Evolutionary conservation across 2,113 vertebrate species (phyloP).

Genomic region (Thinocorus orbignyianus): DNA sequence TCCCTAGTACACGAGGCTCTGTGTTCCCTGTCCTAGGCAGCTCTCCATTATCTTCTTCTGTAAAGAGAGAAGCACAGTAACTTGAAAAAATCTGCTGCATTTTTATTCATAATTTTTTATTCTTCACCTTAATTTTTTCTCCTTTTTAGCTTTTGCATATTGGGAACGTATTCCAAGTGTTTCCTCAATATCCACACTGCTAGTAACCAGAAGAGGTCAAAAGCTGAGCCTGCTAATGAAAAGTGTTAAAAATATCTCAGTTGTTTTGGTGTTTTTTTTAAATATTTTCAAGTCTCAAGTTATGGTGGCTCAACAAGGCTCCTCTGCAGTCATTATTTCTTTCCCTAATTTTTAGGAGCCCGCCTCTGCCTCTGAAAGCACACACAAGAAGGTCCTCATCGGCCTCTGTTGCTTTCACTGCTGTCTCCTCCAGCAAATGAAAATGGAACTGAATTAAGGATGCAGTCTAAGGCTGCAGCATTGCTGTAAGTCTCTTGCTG

Average conservation of each 20-base stretch:
- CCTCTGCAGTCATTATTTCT: not conserved
- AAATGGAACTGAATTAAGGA: not conserved
- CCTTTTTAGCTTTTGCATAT: not conserved
- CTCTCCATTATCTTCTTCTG: not conserved
- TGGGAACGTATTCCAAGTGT: not conserved
- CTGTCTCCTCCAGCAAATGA: not conserved
- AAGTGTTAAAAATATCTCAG: not conserved
- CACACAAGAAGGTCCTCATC: not conserved
- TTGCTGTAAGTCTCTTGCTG: not conserved
- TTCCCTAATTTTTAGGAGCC: not conserved
- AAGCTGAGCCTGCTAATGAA: not conserved
- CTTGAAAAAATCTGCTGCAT: not conserved
- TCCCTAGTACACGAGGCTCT: not conserved
- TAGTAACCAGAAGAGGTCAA: not conserved
- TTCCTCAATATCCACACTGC: not conserved
- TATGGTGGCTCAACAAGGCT: not conserved
- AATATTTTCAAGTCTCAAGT: not conserved
- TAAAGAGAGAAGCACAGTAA: slow-evolving; percentile 2
- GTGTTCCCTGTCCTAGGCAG: not conserved
- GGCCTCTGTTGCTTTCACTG: not conserved
- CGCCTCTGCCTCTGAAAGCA: not conserved
- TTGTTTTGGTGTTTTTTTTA: not conserved
- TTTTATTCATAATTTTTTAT: not conserved
- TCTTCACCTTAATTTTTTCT: not conserved
- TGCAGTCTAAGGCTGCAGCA: not conserved